Percentiles rank a stretch among this genome's conserved stretches.
phyloP scores from a whole-genome alignment of 2,797 vertebrate genomes.

The Cossypha dichroa region DNA sequence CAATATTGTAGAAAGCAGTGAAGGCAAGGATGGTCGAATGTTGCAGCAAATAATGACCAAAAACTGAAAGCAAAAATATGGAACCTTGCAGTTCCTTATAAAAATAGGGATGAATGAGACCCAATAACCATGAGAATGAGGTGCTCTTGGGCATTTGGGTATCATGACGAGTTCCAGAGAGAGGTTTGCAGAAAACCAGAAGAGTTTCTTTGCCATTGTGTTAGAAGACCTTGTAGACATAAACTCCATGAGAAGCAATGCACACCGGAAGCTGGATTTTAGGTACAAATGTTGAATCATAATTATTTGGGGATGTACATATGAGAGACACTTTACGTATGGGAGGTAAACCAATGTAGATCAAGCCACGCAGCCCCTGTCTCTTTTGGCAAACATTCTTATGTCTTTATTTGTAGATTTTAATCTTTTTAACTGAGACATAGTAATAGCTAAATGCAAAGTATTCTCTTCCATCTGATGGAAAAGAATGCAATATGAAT shows the following conservation, averaged over 20 bases:
- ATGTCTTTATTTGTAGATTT: background rate
- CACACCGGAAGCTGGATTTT: background rate
- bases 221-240: background rate
- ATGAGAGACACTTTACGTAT: rapidly evolving
- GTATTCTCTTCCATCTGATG: background rate
- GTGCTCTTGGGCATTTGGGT: background rate
- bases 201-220: background rate
- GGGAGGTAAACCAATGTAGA: background rate
- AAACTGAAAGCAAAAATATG: background rate
- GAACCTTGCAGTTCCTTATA: background rate
- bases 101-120: background rate
- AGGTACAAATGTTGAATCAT: background rate
- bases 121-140: background rate
- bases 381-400: background rate
- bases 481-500: background rate
- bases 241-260: background rate
- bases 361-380: background rate
- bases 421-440: background rate
- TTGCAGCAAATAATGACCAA: background rate
- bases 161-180: background rate
- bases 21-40: background rate
- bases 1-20: background rate
- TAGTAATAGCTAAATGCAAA: background rate
- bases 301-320: background rate
- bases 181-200: background rate